phyloP scores from a whole-genome alignment of 2,113 vertebrate genomes.

The Bos indicus region DNA sequence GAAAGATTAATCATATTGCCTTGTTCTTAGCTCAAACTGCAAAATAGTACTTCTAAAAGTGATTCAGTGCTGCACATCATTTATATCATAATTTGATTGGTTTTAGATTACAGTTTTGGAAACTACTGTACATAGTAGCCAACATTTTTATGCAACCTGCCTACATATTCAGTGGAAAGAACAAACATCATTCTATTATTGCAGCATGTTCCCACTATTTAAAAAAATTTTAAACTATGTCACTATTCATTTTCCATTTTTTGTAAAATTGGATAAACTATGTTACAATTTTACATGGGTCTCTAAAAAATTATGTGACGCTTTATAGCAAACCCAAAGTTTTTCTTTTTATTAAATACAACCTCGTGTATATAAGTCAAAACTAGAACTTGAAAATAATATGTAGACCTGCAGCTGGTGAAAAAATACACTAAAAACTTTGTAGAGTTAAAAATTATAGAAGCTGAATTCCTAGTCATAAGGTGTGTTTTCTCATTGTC shows the following conservation, averaged over 20 bases:
- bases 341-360: constrained; percentile 28
- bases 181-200: not conserved
- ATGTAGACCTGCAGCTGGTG: not conserved
- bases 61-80: not conserved
- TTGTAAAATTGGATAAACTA: not conserved
- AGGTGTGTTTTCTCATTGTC: constrained; percentile 39
- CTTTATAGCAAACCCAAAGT: not conserved
- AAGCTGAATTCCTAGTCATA: not conserved
- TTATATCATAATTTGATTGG: not conserved
- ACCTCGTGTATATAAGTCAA: not conserved
- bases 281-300: not conserved
- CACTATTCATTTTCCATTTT: not conserved
- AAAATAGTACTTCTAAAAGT: not conserved
- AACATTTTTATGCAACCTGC: not conserved
- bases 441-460: not conserved
- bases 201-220: not conserved
- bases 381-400: not conserved
- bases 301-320: not conserved
- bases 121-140: not conserved
- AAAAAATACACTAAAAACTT: not conserved
- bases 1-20: not conserved
- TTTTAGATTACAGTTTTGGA: constrained; percentile 13
- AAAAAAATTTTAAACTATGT: not conserved
- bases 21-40: not conserved
- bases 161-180: not conserved